A percentile compares a stretch with the other conserved stretches of the same genome.
These are phyloP conservation scores for Steatocranus sp. DNA, from an alignment of 2,797 vertebrate genomes.

Conservation along the genomic window DNA sequence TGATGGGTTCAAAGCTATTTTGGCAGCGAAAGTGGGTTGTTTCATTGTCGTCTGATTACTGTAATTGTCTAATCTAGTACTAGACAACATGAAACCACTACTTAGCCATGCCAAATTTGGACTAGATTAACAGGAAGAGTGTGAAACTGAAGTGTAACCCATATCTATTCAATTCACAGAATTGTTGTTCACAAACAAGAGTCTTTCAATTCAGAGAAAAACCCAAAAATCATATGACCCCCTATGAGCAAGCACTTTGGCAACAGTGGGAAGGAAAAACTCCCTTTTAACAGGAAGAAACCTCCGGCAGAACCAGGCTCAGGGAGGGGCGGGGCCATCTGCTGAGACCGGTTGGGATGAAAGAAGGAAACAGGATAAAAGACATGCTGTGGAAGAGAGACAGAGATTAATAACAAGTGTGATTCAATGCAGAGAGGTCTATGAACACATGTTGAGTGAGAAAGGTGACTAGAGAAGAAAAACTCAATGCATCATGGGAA, in stretches of 20 bases:
- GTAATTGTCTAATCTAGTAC: background rate
- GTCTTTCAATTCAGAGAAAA: background rate
- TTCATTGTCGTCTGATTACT: background rate
- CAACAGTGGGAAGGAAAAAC: background rate
- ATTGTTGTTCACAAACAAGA: background rate
- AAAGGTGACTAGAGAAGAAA: no score
- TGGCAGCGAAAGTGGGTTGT: background rate
- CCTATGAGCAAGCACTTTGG: background rate
- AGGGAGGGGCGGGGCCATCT: background rate
- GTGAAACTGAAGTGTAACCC: background rate
- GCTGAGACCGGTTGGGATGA: accelerated
- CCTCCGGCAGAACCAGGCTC: background rate
- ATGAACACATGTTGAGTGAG: accelerated
- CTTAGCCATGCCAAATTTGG: background rate
- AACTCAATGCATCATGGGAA: no score
- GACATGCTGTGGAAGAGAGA: background rate
- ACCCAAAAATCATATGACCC: background rate
- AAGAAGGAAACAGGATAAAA: background rate
- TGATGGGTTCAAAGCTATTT: background rate
- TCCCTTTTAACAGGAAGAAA: background rate
- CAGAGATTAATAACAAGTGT: accelerated
- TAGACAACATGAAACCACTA: background rate
- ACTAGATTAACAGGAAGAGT: background rate
- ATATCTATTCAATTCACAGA: background rate
- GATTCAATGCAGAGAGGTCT: background rate